A percentile compares a stretch with the other conserved stretches of the same genome.
These are phyloP conservation scores for Siderastrea radians DNA, from an alignment of 92 coral and sea anemone genomes.

Conservation along the genomic window DNA sequence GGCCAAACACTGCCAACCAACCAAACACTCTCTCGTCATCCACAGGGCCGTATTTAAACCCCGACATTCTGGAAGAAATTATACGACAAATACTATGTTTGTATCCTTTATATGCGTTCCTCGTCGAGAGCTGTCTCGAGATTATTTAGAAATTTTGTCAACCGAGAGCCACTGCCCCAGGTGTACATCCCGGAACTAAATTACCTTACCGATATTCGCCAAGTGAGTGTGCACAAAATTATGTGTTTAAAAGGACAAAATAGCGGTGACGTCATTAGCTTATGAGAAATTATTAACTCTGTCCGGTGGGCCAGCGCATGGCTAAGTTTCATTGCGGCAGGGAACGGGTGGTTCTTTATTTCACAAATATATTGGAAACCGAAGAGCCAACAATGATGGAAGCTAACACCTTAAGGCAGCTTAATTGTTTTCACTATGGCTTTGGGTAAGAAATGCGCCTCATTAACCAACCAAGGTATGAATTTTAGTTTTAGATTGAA, in stretches of 20 bases:
- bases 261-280: constrained; percentile 19
- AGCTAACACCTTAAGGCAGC: neutral
- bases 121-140: constrained; percentile 51
- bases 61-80: too few relatives aligned
- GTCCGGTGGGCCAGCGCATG: constrained; percentile 48
- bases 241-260: constrained; percentile 61
- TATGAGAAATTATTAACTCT: constrained; percentile 44
- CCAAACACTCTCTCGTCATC: too few relatives aligned
- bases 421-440: neutral
- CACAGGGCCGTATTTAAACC: too few relatives aligned
- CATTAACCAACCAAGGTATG: neutral
- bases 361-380: constrained; percentile 5
- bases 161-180: constrained; percentile 41
- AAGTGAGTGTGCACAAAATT: constrained; percentile 54
- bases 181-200: too few relatives aligned
- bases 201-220: constrained; percentile 37
- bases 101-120: constrained; percentile 49
- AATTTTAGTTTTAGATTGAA: neutral
- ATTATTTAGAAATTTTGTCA: constrained; percentile 46
- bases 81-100: too few relatives aligned
- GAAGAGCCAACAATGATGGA: constrained; percentile 11
- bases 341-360: constrained; percentile 15
- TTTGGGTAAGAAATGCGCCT: neutral
- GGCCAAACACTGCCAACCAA: too few relatives aligned
- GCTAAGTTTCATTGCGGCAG: constrained; percentile 9